Percentiles rank a stretch among this genome's conserved stretches.
Conservation (phyloP, 2,113 vertebrate genomes). For the Sminthopsis crassicaudata region DNA sequence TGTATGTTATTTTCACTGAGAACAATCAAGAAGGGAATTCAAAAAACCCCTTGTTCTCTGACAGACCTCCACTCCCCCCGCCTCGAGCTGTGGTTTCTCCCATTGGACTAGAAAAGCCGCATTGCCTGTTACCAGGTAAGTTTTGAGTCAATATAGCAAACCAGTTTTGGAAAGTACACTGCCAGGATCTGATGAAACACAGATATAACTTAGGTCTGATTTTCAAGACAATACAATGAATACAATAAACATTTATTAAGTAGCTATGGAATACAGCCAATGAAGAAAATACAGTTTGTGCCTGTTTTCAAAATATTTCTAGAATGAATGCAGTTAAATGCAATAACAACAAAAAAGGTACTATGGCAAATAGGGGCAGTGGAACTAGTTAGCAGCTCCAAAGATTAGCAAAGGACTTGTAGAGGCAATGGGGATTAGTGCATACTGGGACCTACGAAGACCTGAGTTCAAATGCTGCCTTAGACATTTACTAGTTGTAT, state of each 20-base stretch:
- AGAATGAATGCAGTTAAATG: background rate
- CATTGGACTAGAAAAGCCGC: slow-evolving; percentile 72
- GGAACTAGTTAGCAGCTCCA: background rate
- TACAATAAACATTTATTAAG: background rate
- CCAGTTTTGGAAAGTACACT: background rate
- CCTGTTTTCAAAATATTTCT: background rate
- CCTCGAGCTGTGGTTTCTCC: slow-evolving; percentile 81
- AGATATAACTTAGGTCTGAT: background rate
- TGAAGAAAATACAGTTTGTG: background rate
- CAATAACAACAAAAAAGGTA: background rate
- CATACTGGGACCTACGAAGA: too few relatives aligned
- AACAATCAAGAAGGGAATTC: background rate
- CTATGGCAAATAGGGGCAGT: background rate
- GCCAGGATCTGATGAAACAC: background rate
- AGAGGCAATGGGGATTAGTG: too few relatives aligned
- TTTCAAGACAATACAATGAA: background rate
- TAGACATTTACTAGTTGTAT: background rate
- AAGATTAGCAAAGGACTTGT: background rate
- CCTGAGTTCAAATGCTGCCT: background rate
- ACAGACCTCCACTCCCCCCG: slow-evolving; percentile 86
- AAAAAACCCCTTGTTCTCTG: slow-evolving; percentile 35
- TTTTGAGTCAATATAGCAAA: background rate
- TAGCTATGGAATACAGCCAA: background rate
- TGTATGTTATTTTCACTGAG: slow-evolving; percentile 82
- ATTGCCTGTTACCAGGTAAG: slow-evolving; percentile 85